phyloP scores from a whole-genome alignment of 2,888 invertebrate genomes.

The Aspidiotus rigidus region DNA sequence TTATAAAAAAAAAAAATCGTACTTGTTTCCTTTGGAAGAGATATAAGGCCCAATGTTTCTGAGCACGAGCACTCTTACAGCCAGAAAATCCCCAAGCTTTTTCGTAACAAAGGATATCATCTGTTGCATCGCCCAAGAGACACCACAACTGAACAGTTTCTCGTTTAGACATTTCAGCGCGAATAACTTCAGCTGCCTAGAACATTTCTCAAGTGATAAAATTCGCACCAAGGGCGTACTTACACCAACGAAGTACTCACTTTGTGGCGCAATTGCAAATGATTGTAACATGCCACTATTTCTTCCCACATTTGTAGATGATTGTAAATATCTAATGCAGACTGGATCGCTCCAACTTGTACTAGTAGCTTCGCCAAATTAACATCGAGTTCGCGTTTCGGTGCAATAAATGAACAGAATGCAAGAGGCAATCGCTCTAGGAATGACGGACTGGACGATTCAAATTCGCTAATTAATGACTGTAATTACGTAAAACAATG shows the following conservation, averaged over 20 bases:
- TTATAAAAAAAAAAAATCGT: slow-evolving; percentile 21
- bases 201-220: slow-evolving; percentile 3
- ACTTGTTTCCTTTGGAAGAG: slow-evolving; percentile 59
- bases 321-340: slow-evolving; percentile 69
- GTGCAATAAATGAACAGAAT: slow-evolving; percentile 62
- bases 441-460: slow-evolving; percentile 44
- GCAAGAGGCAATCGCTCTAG: slow-evolving; percentile 50
- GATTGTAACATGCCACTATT: slow-evolving; percentile 81
- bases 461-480: slow-evolving; percentile 53
- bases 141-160: slow-evolving; percentile 82
- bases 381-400: slow-evolving; percentile 67
- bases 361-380: slow-evolving; percentile 69
- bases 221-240: too few species aligned
- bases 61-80: slow-evolving; percentile 69
- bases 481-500: slow-evolving; percentile 38
- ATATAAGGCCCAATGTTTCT: slow-evolving; percentile 78
- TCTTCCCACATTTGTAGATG: slow-evolving; percentile 80
- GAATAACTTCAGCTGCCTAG: slow-evolving; percentile 78
- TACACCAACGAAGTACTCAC: slow-evolving; percentile 42
- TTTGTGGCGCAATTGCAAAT: slow-evolving; percentile 73
- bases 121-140: slow-evolving; percentile 75
- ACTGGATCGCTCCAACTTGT: slow-evolving; percentile 71
- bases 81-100: slow-evolving; percentile 86
- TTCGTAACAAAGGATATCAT: slow-evolving; percentile 68
- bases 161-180: slow-evolving; percentile 57